phyloP scores from a whole-genome alignment of 2,797 vertebrate species.

The Crax fasciolata region DNA sequence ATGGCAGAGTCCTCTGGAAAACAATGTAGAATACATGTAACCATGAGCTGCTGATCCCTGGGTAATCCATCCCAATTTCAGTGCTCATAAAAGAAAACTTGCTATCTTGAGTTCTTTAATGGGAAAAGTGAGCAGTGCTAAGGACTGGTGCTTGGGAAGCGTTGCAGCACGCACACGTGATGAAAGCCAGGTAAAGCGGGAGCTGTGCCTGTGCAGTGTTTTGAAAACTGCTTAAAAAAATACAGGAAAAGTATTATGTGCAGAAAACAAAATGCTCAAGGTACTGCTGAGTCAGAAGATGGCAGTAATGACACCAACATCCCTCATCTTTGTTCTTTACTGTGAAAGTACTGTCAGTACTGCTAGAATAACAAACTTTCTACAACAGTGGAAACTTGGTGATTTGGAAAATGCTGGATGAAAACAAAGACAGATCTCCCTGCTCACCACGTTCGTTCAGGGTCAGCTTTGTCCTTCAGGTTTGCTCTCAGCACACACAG shows the following conservation, averaged over 20 bases:
- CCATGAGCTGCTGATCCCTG: neutral
- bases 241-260: neutral
- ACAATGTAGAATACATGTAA: neutral
- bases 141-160: neutral
- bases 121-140: neutral
- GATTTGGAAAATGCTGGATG: neutral
- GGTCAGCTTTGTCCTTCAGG: neutral
- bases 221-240: neutral
- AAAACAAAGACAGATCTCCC: neutral
- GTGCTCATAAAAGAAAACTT: neutral
- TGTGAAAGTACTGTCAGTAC: neutral
- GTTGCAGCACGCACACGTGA: accelerated
- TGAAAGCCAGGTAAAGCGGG: neutral
- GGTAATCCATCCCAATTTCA: neutral
- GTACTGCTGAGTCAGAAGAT: constrained; percentile 42
- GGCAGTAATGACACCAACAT: constrained; percentile 20
- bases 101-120: neutral
- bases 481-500: accelerated
- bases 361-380: neutral
- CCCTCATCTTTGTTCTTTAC: neutral
- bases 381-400: neutral
- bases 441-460: neutral
- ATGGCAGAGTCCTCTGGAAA: neutral
- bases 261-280: neutral
- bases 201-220: neutral